These are phyloP conservation scores for Canis aureus DNA, from an alignment of 2,113 vertebrate genomes.

Conservation along the genomic window DNA sequence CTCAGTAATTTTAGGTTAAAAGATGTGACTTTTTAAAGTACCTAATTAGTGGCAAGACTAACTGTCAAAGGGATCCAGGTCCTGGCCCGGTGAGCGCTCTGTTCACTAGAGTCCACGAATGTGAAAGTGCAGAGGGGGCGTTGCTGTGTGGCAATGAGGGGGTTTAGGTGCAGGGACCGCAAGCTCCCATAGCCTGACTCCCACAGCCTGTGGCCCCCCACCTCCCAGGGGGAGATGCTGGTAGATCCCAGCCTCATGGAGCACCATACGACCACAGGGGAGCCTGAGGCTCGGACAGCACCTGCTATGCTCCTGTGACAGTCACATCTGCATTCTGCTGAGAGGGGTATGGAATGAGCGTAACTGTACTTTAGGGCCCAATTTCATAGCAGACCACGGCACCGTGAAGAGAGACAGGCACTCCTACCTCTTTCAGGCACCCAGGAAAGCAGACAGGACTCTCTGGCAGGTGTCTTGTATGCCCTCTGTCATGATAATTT, in stretches of 20 bases:
- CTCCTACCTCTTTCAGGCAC: not conserved
- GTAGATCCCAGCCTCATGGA: not conserved
- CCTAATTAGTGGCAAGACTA: not conserved
- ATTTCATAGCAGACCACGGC: not conserved
- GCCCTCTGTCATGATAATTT: fast-evolving
- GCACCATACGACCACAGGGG: fast-evolving
- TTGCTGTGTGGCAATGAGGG: fast-evolving
- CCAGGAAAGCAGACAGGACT: fast-evolving
- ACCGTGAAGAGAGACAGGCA: not conserved
- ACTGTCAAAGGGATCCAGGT: not conserved
- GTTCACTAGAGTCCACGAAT: fast-evolving
- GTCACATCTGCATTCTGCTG: not conserved
- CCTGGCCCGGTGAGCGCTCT: fast-evolving
- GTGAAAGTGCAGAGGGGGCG: not conserved
- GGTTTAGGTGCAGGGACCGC: fast-evolving
- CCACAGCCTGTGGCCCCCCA: too few relatives aligned
- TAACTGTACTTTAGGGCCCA: not conserved
- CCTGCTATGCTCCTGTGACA: fast-evolving
- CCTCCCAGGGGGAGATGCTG: fast-evolving
- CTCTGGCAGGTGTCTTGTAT: fast-evolving
- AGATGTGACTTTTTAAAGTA: not conserved
- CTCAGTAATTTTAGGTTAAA: not conserved
- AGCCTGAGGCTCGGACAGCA: fast-evolving
- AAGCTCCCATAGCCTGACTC: fast-evolving
- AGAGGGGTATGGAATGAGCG: fast-evolving